Percentiles rank a stretch among this genome's conserved stretches.
Conservation (phyloP, 2,113 vertebrate genomes). For the Narcine bancroftii region DNA sequence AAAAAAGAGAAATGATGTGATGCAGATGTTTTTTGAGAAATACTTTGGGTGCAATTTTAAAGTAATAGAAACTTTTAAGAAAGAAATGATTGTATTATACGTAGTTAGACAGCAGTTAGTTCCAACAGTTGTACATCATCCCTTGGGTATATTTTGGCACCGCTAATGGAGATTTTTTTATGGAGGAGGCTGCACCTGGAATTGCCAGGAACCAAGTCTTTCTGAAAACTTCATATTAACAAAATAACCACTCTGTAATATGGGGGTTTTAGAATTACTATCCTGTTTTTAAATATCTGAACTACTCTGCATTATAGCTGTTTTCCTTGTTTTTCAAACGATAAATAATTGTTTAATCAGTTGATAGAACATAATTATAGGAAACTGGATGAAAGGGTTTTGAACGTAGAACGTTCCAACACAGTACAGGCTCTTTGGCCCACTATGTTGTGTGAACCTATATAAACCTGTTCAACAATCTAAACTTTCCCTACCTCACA, state of each 20-base stretch:
- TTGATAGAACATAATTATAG: not conserved
- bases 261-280: not conserved
- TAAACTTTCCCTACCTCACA: no score
- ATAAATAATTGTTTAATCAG: not conserved
- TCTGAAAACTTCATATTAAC: not conserved
- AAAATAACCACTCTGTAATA: not conserved
- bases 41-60: slow-evolving; percentile 4
- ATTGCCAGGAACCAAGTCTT: slow-evolving; percentile 9
- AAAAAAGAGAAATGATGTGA: not conserved
- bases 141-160: not conserved
- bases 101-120: not conserved
- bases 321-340: not conserved
- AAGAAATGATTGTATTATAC: not conserved
- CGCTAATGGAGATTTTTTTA: not conserved
- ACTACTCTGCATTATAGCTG: not conserved
- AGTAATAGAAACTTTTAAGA: not conserved
- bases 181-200: not conserved
- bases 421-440: no score
- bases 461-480: no score
- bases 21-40: not conserved
- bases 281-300: not conserved
- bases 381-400: not conserved
- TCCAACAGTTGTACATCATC: not conserved
- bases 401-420: no score
- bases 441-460: no score